These are phyloP conservation scores for Lophius americanus DNA, from an alignment of 2,797 vertebrate species.

Conservation along the genomic window DNA sequence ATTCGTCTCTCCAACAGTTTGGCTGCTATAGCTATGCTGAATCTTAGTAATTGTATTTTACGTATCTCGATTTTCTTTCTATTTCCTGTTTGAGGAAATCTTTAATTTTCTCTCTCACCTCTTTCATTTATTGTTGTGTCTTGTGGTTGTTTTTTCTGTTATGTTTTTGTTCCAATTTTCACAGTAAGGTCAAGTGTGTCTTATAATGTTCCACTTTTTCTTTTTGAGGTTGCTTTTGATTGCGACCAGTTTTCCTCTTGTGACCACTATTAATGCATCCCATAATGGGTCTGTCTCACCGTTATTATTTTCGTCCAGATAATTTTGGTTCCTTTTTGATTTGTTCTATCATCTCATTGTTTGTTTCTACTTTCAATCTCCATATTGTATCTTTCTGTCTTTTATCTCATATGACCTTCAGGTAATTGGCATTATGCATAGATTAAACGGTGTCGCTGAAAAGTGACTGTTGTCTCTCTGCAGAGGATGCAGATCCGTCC, in stretches of 20 bases:
- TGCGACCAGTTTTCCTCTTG: slow-evolving; percentile 5
- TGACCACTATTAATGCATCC: slow-evolving; percentile 6
- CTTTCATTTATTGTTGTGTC: not conserved
- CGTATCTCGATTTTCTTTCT: slow-evolving; percentile 3
- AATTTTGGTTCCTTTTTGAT: not conserved
- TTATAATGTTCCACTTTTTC: not conserved
- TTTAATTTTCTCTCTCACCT: not conserved
- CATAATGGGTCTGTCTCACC: slow-evolving; percentile 16
- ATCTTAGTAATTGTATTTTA: slow-evolving; percentile 20
- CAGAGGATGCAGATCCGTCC: too few relatives aligned
- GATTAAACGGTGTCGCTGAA: too few relatives aligned
- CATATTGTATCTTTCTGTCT: slow-evolving; percentile 1
- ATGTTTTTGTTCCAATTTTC: not conserved
- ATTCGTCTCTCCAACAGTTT: not conserved
- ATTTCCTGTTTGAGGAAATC: not conserved
- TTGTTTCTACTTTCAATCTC: slow-evolving; percentile 16
- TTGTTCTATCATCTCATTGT: not conserved
- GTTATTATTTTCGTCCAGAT: slow-evolving; percentile 2
- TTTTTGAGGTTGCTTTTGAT: slow-evolving; percentile 6
- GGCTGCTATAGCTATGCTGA: slow-evolving; percentile 3
- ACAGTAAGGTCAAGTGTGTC: not conserved
- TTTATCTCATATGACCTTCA: slow-evolving; percentile 10
- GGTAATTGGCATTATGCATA: too few relatives aligned
- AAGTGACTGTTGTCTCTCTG: too few relatives aligned
- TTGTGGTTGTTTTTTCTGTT: not conserved